Base-by-base conservation (phyloP, 1,140 invertebrate species). In the Drosophila melanica region DNA sequence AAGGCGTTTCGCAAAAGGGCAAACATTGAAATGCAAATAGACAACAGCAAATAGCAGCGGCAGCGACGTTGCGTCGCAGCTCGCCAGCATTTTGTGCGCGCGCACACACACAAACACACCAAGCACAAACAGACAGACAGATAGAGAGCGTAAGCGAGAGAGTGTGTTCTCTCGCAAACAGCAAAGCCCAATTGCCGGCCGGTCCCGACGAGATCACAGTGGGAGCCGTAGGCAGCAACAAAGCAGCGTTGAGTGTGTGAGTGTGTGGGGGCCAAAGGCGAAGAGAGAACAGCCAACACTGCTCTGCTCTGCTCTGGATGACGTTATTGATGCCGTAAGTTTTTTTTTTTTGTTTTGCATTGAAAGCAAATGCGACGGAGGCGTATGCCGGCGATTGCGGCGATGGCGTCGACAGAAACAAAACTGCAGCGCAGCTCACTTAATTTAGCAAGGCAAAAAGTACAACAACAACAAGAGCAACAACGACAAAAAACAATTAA, bases 281-380 rank as follows among this genome's bases (percentile, higher is more conserved):
- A 30, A 20, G 23, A 47, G 45, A 8, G 7, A 33, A 33, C 30
- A 33, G 30, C 30, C 48, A 27, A 44, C 53, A 10, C 45, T 42
- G 50, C 44, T 66, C 51, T 42, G 50, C 44, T 66, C 51, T 10
- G 10, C 76, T 57, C 37, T 27, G 23, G 47, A 84, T 85, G 80
- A 85, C 80, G 81, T 80, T 84, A 79, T 80, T 68, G 76, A 85
- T 84, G 81, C 55, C 80, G 60, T 85, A 84, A 85, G 77, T 75
- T 66, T 62, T 27, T 27, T 27, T 27, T 2, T 27, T 27, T 27
- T 27, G 2, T 27, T 71, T 62, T 79, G 39, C 71, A 80, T 80
- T 75, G 42, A 79, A 75, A 69, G 57, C 44, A 70, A 76, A 63
- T 69, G 45, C 35, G 50, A 75, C 53, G 35, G 67, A 47, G 71